A percentile compares a stretch with the other conserved stretches of the same genome.
Evolutionary conservation across 2,888 invertebrate species (phyloP).

Genomic region (Parascotia fuliginaria): DNA sequence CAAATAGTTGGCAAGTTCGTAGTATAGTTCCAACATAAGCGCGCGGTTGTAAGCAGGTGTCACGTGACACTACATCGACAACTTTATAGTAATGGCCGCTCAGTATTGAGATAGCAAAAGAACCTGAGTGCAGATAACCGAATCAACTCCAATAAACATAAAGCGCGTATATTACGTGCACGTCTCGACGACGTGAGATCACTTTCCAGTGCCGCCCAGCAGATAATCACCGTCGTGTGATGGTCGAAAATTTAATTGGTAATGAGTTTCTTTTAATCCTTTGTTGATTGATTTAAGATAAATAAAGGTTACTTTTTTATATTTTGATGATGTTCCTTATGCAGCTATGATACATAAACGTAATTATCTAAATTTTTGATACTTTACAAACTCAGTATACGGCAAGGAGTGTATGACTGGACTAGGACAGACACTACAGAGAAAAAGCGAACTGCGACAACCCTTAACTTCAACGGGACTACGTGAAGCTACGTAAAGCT

Average conservation of each 20-base stretch:
- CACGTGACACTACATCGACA: slow-evolving; percentile 19
- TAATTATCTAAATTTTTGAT: no score
- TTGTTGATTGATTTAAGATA: no score
- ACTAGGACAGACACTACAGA: no score
- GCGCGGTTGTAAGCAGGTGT: slow-evolving; percentile 15
- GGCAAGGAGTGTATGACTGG: no score
- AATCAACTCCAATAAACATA: slow-evolving; percentile 44
- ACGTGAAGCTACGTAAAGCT: no score
- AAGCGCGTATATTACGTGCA: slow-evolving; percentile 37
- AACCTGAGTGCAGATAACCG: slow-evolving; percentile 45
- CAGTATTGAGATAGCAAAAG: slow-evolving; percentile 45
- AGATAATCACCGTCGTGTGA: slow-evolving; percentile 1
- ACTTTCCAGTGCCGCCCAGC: no score
- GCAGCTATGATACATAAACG: no score
- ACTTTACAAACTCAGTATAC: no score
- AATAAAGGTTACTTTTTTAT: no score
- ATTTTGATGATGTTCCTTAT: no score
- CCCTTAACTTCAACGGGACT: no score
- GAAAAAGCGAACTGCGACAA: no score
- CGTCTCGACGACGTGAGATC: neutral
- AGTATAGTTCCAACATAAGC: neutral
- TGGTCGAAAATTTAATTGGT: neutral
- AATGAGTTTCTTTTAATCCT: neutral
- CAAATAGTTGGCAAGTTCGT: neutral
- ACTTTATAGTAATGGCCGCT: slow-evolving; percentile 33